Evolutionary conservation across 2,113 vertebrate genomes (phyloP).

Genomic region (Hippocampus mohnikei): DNA sequence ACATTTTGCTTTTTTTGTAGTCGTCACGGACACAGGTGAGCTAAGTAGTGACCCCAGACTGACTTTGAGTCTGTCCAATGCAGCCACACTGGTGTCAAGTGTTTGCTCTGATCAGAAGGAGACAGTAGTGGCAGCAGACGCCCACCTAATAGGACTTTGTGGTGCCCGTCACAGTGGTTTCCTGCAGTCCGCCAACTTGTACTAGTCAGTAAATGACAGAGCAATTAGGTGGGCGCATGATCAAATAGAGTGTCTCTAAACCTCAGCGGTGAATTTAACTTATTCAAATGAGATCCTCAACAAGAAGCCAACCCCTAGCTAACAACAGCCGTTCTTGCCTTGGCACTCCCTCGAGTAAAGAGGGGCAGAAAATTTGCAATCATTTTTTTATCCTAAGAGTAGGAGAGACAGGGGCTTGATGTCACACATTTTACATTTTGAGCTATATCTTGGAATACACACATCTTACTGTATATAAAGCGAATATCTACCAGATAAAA

Average conservation of each 20-base stretch:
- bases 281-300: not conserved
- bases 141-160: conserved; percentile 35
- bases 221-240: conserved; percentile 11
- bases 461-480: too few relatives aligned
- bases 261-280: not conserved
- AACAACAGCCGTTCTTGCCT: not conserved
- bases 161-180: conserved; percentile 6
- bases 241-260: conserved; percentile 8
- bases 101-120: conserved; percentile 34
- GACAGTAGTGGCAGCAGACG: conserved; percentile 30
- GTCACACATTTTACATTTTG: too few relatives aligned
- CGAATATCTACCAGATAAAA: too few relatives aligned
- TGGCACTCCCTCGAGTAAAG: not conserved
- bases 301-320: not conserved
- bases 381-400: not conserved
- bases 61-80: conserved; percentile 19
- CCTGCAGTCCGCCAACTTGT: conserved; percentile 18
- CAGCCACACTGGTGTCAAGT: conserved; percentile 15
- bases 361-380: not conserved
- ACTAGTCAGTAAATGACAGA: conserved; percentile 10
- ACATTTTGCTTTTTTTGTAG: not conserved
- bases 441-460: too few relatives aligned
- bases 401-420: not conserved
- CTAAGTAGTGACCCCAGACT: conserved; percentile 14
- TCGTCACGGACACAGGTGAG: not conserved